Evolutionary conservation across 2,113 vertebrate species (phyloP).

Genomic region (Aphelocoma coerulescens): DNA sequence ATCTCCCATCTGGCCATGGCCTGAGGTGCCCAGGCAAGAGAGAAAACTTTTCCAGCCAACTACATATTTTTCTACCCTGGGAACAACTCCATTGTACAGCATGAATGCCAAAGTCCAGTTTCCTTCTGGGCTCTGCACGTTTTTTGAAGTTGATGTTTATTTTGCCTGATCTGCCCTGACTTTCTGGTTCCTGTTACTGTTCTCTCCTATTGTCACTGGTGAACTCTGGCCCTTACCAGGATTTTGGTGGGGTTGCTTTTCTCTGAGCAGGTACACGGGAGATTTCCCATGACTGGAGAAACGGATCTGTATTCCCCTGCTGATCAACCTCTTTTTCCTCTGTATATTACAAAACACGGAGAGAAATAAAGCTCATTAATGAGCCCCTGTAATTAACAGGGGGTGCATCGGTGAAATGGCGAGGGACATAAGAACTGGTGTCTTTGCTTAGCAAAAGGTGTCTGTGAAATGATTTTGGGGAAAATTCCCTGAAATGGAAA

Average conservation of each 20-base stretch:
- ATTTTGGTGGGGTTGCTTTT: background rate
- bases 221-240: background rate
- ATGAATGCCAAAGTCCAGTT: background rate
- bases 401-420: background rate
- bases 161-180: slow-evolving; percentile 8
- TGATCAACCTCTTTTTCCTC: background rate
- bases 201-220: background rate
- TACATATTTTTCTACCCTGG: background rate
- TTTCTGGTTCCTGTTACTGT: slow-evolving; percentile 10
- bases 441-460: background rate
- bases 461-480: background rate
- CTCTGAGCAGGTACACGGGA: background rate
- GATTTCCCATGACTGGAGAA: background rate
- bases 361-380: background rate
- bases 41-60: background rate
- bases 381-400: background rate
- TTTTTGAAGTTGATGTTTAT: slow-evolving; percentile 10
- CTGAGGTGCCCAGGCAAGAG: background rate
- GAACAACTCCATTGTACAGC: background rate
- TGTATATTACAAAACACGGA: background rate
- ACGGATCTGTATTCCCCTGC: background rate
- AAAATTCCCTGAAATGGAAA: slow-evolving; percentile 29
- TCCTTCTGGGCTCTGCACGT: background rate
- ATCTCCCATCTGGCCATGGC: background rate
- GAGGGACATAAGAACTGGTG: background rate